phyloP scores from a whole-genome alignment of 2,888 invertebrate genomes.

The Dioctria linearis region DNA sequence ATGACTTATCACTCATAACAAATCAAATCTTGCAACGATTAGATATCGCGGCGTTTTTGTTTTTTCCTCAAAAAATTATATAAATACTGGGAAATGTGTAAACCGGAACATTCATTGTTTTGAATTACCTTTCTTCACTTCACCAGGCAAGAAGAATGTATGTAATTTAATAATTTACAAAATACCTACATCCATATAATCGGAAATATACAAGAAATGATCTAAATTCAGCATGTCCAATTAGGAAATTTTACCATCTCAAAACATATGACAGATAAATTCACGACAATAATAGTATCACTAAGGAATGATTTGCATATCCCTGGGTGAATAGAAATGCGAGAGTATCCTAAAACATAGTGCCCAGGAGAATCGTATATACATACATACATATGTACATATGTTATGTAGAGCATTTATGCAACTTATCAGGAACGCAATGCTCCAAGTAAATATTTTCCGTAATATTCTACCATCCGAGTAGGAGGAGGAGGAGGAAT shows the following conservation, averaged over 20 bases:
- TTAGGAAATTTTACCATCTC: slow-evolving; percentile 40
- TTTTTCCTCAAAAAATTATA: neutral
- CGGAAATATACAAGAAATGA: slow-evolving; percentile 14
- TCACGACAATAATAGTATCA: slow-evolving; percentile 24
- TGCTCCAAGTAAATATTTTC: slow-evolving; percentile 36
- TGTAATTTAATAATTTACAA: neutral
- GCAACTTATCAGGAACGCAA: slow-evolving; percentile 30
- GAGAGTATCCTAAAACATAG: slow-evolving; percentile 3
- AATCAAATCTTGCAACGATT: too few species aligned
- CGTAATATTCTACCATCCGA: slow-evolving; percentile 29
- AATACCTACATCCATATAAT: slow-evolving; percentile 9
- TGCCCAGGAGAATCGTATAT: neutral
- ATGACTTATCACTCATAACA: too few species aligned
- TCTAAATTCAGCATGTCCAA: slow-evolving; percentile 44
- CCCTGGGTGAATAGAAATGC: slow-evolving; percentile 39
- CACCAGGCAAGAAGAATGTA: too few species aligned
- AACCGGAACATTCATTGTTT: neutral
- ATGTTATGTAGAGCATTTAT: neutral
- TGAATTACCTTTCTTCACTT: neutral
- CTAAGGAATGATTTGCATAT: slow-evolving; percentile 51
- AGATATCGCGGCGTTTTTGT: too few species aligned
- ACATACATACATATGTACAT: too few species aligned
- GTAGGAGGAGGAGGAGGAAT: slow-evolving; percentile 4
- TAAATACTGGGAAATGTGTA: neutral
- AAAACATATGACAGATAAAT: slow-evolving; percentile 31